phyloP scores from a whole-genome alignment of 2,113 vertebrate genomes.

The Pteruthius melanotis region DNA sequence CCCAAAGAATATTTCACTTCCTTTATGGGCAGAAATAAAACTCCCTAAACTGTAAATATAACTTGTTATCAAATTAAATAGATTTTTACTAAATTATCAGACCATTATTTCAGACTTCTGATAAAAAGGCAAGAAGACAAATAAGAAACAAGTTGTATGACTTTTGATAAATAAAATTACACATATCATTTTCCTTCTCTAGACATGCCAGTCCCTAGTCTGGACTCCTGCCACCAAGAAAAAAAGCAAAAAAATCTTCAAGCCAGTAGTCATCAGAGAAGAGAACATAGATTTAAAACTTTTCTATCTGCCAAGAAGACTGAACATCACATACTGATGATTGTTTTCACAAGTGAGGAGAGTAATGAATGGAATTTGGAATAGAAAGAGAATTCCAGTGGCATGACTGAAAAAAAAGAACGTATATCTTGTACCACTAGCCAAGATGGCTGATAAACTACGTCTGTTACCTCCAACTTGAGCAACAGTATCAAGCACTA shows the following conservation, averaged over 20 bases:
- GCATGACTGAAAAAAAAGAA: neutral
- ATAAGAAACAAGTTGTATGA: neutral
- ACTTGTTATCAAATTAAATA: neutral
- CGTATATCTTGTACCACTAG: neutral
- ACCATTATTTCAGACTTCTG: neutral
- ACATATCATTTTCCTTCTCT: neutral
- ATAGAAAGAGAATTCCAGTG: neutral
- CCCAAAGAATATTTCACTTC: neutral
- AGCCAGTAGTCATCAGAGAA: neutral
- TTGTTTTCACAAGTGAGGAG: neutral
- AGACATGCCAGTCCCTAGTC: neutral
- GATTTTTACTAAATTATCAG: neutral
- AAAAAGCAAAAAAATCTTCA: neutral
- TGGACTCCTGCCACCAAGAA: neutral
- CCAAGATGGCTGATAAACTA: neutral
- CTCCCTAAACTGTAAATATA: neutral
- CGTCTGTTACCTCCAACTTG: neutral
- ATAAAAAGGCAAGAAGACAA: neutral
- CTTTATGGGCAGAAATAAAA: neutral
- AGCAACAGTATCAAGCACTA: neutral
- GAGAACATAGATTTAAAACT: neutral
- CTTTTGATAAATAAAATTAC: neutral
- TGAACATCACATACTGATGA: neutral
- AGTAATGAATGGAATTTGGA: slow-evolving; percentile 14
- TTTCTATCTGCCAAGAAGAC: neutral